A percentile compares a stretch with the other conserved stretches of the same genome.
Conservation (phyloP, 2,797 vertebrate genomes). For the Myotis myotis region DNA sequence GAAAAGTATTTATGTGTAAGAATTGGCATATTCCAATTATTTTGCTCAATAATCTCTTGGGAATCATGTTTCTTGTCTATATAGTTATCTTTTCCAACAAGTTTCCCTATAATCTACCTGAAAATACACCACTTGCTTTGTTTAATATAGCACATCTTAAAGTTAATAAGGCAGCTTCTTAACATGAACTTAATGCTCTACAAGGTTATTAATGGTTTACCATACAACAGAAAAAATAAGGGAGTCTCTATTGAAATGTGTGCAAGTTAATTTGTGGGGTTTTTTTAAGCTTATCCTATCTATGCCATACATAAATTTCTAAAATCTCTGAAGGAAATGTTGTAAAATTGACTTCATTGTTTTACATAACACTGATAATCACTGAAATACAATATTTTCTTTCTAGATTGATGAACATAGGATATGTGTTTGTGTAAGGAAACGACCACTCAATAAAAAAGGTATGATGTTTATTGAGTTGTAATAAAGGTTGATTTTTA, state of each 20-base stretch:
- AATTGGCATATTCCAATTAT: slow-evolving; percentile 2
- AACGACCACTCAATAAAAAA: slow-evolving; percentile 98
- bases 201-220: slow-evolving; percentile 16
- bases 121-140: slow-evolving; percentile 5
- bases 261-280: neutral
- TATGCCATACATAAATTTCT: slow-evolving; percentile 12
- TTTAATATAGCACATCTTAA: neutral
- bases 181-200: neutral
- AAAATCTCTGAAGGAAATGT: neutral
- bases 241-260: slow-evolving; percentile 31
- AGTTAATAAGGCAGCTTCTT: slow-evolving; percentile 24
- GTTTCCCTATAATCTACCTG: neutral
- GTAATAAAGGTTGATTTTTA: slow-evolving; percentile 38
- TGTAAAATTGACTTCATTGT: neutral
- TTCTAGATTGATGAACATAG: slow-evolving; percentile 97
- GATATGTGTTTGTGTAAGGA: slow-evolving; percentile 98
- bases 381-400: slow-evolving; percentile 60
- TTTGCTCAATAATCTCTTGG: slow-evolving; percentile 22
- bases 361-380: slow-evolving; percentile 16
- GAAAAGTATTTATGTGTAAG: neutral
- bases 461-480: slow-evolving; percentile 83
- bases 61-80: slow-evolving; percentile 4
- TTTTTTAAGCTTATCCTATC: slow-evolving; percentile 32
- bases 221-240: slow-evolving; percentile 27
- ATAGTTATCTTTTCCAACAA: slow-evolving; percentile 7